Conservation (phyloP, 2,113 vertebrate genomes). For the Isichthys henryi region DNA sequence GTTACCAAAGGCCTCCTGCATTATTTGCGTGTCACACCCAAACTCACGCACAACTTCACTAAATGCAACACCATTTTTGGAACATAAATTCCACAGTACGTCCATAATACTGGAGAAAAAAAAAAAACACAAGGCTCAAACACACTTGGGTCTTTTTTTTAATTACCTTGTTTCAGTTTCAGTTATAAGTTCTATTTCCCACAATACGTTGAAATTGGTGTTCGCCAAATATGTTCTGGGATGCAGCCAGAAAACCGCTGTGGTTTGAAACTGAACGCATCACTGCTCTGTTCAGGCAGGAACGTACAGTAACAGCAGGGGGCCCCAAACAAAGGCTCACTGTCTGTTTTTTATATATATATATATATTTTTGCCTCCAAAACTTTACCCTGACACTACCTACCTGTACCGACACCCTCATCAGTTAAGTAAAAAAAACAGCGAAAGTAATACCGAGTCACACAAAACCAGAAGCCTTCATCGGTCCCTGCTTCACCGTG, state of each 20-base stretch:
- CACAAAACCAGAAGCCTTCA: neutral
- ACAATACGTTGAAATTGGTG: neutral
- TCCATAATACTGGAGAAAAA: neutral
- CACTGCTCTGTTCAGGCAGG: slow-evolving; percentile 26
- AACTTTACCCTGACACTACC: neutral
- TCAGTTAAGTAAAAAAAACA: neutral
- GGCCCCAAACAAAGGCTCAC: slow-evolving; percentile 8
- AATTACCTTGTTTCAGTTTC: neutral
- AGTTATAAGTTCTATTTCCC: neutral
- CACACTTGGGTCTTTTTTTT: neutral
- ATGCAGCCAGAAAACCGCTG: neutral
- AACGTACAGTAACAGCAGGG: slow-evolving; percentile 20
- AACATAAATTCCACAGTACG: neutral
- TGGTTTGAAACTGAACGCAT: neutral
- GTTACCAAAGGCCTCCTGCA: neutral
- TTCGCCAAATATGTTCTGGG: slow-evolving; percentile 22
- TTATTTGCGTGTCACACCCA: neutral
- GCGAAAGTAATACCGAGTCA: no score
- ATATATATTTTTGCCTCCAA: neutral
- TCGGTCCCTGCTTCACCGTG: neutral
- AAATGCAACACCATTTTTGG: neutral
- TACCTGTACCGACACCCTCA: neutral
- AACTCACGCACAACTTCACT: neutral
- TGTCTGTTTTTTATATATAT: neutral
- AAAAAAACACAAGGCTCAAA: neutral